Conservation (phyloP, 2,888 invertebrate species). For the Polydesmus complanatus region DNA sequence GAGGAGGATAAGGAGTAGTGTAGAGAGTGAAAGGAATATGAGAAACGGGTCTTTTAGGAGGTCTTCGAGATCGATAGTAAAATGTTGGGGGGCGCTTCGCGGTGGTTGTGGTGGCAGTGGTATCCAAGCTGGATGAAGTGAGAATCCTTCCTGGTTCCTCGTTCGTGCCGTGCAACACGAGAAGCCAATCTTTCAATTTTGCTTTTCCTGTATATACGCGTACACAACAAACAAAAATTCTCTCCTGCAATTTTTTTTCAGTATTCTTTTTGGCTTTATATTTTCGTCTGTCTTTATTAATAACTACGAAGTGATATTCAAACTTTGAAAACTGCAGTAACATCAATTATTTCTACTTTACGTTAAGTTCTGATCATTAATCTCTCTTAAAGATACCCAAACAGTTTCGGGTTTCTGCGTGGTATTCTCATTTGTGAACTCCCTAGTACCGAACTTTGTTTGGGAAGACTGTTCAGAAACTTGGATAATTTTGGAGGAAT, state of each 20-base stretch:
- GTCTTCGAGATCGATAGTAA: slow-evolving; percentile 2
- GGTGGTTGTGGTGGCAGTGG: slow-evolving; percentile 10
- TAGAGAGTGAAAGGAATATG: neutral
- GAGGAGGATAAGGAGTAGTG: neutral
- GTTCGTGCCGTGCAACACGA: slow-evolving; percentile 32
- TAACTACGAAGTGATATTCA: no score
- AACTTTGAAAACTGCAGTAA: no score
- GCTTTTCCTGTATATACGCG: slow-evolving; percentile 20
- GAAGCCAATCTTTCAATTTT: slow-evolving; percentile 31
- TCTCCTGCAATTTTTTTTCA: no score
- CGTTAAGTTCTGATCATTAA: no score
- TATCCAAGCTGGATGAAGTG: slow-evolving; percentile 10
- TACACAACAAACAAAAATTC: no score
- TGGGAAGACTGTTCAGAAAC: no score
- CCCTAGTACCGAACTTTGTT: no score
- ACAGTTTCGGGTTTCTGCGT: no score
- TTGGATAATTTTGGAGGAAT: no score
- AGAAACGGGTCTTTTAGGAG: slow-evolving; percentile 8
- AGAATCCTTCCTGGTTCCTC: slow-evolving; percentile 15
- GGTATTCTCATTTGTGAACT: no score
- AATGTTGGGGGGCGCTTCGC: slow-evolving; percentile 9
- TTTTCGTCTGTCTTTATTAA: neutral
- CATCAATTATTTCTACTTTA: no score
- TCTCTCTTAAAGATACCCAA: no score
- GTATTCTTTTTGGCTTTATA: neutral